Evolutionary conservation across 2,888 invertebrate genomes (phyloP).

Genomic region (Emesis furor): DNA sequence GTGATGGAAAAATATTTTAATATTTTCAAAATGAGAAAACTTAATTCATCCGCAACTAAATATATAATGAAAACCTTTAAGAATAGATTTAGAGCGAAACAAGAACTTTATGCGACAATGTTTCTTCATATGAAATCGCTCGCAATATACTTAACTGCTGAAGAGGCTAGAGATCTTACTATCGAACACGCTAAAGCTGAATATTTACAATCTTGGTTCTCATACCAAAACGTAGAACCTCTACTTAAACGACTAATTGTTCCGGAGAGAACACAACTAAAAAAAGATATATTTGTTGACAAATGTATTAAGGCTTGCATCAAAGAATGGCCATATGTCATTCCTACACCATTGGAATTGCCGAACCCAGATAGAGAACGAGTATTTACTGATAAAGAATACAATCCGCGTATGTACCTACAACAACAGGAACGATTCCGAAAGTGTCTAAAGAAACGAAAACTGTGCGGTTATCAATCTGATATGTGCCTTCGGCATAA

Average conservation of each 20-base stretch:
- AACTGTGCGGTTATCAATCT: conserved; percentile 30
- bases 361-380: conserved; percentile 71
- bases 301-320: conserved; percentile 78
- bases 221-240: conserved; percentile 81
- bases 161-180: conserved; percentile 81
- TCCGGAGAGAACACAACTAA: conserved; percentile 77
- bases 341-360: conserved; percentile 67
- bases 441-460: not conserved
- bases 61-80: conserved; percentile 80
- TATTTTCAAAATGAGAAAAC: conserved; percentile 48
- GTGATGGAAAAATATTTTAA: conserved; percentile 81
- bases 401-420: conserved; percentile 16
- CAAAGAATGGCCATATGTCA: conserved; percentile 78
- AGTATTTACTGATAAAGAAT: conserved; percentile 77
- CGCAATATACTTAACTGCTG: conserved; percentile 77
- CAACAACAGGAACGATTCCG: not conserved
- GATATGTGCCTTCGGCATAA: conserved; percentile 33
- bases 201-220: conserved; percentile 79
- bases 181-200: conserved; percentile 79
- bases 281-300: conserved; percentile 81
- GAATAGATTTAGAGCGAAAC: conserved; percentile 78
- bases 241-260: conserved; percentile 79
- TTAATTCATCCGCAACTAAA: conserved; percentile 77
- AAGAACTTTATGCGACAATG: conserved; percentile 80
- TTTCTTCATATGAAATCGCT: conserved; percentile 80